Evolutionary conservation across 2,113 vertebrate genomes (phyloP), one percentile per base, ranked within the genome.

Genomic region (Tychaedon coryphoeus): DNA sequence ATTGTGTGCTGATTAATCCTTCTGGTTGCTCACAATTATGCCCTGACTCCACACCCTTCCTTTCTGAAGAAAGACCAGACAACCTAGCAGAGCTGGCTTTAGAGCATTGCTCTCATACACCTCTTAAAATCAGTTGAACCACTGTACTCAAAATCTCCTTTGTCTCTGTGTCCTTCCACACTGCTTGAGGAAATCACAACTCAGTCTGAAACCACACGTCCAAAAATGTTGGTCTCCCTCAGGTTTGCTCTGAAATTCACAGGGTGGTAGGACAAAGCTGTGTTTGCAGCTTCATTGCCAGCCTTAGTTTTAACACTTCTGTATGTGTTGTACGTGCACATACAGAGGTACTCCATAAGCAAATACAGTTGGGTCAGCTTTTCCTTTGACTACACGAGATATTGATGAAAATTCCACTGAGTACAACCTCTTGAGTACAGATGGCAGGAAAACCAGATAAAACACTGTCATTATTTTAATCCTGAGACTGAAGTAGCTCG

Each of bases 1-100:
- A 33, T 3, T 15, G 14, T 34, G 8, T 43, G 13, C 47, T 60
- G 42, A 38, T 56, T 43, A 56, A 11, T 43, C 20, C 48, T 56
- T 83, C 33, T 73, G 26, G 6, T 5, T 38, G 9, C 58, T 67
- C 26, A 16, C 1, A 0, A 15, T 54, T 43, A 19, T 0, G 0
- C 54, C 29, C 47, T 60, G 9, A 56, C 17, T 47, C 53, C 43
- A 20, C 10, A 50, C 42, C 22, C 42, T 38, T 61, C 25, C 42
- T 71, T 77, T 86, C 56, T 80, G n/a, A 69, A 76, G 50, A 33
- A 86, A 70, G 28, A 31, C 5, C 29, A 34, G 57, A 19, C 31
- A 26, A 57, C 13, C 4, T 3, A 58, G 17, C 14, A 66, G 50
- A 61, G 38, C 5, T 53, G 64, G 22, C 5, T 3, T 62, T 45